Base-by-base conservation (phyloP, 2,888 invertebrate genomes). In the Vanessa cardui region DNA sequence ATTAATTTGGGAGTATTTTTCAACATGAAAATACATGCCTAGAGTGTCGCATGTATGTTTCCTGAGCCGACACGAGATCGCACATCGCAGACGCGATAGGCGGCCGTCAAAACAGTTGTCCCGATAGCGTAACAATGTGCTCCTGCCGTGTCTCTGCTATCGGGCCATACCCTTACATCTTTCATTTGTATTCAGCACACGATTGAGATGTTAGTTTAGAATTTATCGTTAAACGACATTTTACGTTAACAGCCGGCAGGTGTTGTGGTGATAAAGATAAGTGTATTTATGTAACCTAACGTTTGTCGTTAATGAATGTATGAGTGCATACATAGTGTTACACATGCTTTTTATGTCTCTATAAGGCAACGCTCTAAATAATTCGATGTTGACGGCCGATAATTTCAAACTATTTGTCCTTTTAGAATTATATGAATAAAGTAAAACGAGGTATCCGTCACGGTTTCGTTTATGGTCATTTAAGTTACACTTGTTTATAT, bases 171-270 rank as follows among this genome's bases (percentile, higher is more conserved):
- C 31, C 66, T 63, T 62, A 62, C 59, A 62, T 58, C 52, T 72
- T 76, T 77, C 81, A 87, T 88, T 87, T 81, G 73, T 80, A 89
- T 89, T 87, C 87, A 76, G 78, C 80, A 79, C 87, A 83, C 80
- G 83, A 78, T 79, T 80, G 79, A 83, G 78, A 81, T 78, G 78
- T 82, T 80, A 74, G 78, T 82, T 81, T 77, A 71, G 77, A 81
- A 56, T 64, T 56, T 68, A 68, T 71, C 65, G 59, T 46, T 39
- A 52, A 58, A 20, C 45, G 62, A 68, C 70, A 64, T 67, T 64
- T 61, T 61, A 70, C 58, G 61, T 70, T 50, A 67, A 50, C 45
- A 54, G 20, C 54, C 54, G 58, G 64, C 70, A 68, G 70, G 64
- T 70, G 70, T 54, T 70, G 70, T 54, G 39, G 56, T 59, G 69